Conservation (phyloP, 1,140 invertebrate genomes). For the Teleopsis dalmanni region DNA sequence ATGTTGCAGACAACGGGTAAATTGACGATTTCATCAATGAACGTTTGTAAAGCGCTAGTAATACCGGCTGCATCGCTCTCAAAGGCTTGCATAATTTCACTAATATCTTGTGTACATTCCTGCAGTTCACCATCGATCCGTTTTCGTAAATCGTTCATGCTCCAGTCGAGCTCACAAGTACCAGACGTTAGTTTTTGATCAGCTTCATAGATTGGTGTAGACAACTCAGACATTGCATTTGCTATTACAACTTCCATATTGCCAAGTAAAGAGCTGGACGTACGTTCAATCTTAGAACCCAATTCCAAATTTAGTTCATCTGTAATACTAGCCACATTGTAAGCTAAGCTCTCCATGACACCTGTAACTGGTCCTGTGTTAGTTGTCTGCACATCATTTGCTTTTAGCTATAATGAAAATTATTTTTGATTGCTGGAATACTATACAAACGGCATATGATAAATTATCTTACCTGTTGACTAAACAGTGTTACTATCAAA, state of each 20-base stretch:
- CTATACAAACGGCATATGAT: too few species aligned
- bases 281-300: conserved; percentile 21
- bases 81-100: background rate
- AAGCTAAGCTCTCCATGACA: conserved; percentile 23
- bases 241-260: conserved; percentile 21
- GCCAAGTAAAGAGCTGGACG: conserved; percentile 9
- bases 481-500: too few species aligned
- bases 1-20: background rate
- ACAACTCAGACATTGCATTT: conserved; percentile 15
- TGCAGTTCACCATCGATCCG: background rate
- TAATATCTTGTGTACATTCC: background rate
- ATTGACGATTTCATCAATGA: background rate
- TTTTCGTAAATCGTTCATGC: conserved; percentile 14
- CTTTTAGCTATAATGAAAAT: too few species aligned
- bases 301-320: conserved; percentile 21
- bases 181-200: conserved; percentile 16
- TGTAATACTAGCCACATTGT: conserved; percentile 21
- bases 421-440: too few species aligned
- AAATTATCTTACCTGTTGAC: too few species aligned
- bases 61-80: background rate
- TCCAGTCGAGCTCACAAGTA: conserved; percentile 23
- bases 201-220: conserved; percentile 21
- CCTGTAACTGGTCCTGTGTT: conserved; percentile 23
- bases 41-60: background rate
- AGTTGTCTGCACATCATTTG: too few species aligned